These are phyloP conservation scores for Carcharodon carcharias DNA, from an alignment of 2,797 vertebrate species.

Conservation along the genomic window DNA sequence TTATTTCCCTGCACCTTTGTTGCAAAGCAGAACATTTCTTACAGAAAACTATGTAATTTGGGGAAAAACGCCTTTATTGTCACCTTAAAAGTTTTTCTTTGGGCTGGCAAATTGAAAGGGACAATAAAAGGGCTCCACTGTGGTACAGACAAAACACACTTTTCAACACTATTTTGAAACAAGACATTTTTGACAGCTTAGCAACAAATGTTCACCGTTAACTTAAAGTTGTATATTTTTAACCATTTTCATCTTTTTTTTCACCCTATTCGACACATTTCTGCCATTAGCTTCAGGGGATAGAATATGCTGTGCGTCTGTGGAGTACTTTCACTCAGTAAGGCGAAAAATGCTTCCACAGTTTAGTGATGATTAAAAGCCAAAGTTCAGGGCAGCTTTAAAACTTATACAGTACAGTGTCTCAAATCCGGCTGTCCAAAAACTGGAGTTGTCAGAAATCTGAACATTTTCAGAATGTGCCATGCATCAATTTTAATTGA, in stretches of 20 bases:
- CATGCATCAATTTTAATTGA: too few species aligned
- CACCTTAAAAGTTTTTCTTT: neutral
- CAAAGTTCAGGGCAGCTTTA: neutral
- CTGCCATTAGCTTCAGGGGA: neutral
- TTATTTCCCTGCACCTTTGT: neutral
- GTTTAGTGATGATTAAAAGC: neutral
- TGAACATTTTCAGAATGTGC: too few species aligned
- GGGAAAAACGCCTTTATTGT: neutral
- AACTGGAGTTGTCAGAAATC: too few species aligned
- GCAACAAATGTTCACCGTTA: neutral
- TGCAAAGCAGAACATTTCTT: slow-evolving; percentile 2
- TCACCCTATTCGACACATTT: neutral
- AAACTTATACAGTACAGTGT: too few species aligned
- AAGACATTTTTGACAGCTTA: neutral
- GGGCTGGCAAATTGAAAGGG: slow-evolving; percentile 30
- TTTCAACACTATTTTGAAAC: neutral
- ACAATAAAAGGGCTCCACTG: slow-evolving; percentile 25
- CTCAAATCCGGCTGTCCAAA: too few species aligned
- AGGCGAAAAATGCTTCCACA: neutral
- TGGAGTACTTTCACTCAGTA: neutral
- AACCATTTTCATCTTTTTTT: neutral
- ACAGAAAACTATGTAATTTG: neutral
- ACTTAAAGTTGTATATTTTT: neutral
- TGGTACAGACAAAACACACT: neutral
- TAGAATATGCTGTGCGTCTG: neutral